Percentiles rank a stretch among this genome's conserved stretches.
Evolutionary conservation across 2,888 invertebrate species (phyloP).

Genomic region (Globia sparganii): DNA sequence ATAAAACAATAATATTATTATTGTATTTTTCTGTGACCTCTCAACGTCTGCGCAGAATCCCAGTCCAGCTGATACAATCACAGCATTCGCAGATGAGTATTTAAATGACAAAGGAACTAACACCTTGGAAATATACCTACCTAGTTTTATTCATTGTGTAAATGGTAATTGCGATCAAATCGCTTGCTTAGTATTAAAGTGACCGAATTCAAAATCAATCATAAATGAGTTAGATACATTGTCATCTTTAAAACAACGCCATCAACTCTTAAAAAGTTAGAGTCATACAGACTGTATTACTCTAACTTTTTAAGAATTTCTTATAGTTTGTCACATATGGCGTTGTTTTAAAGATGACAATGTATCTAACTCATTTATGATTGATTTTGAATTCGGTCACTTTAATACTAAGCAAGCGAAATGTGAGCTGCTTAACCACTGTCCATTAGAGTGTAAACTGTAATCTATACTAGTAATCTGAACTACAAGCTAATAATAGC

Average conservation of each 20-base stretch:
- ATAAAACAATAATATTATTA: slow-evolving; percentile 10
- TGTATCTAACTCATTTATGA: too few relatives aligned
- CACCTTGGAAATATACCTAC: slow-evolving; percentile 21
- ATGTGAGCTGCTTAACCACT: slow-evolving; percentile 15
- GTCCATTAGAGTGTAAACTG: slow-evolving; percentile 35
- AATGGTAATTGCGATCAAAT: slow-evolving; percentile 3
- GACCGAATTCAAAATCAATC: too few relatives aligned
- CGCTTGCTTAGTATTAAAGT: too few relatives aligned
- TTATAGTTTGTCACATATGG: too few relatives aligned
- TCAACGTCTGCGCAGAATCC: slow-evolving; percentile 32
- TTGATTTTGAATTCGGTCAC: too few relatives aligned
- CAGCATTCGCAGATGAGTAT: slow-evolving; percentile 28
- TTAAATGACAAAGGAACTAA: slow-evolving; percentile 47
- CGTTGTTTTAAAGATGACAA: too few relatives aligned
- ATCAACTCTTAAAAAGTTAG: too few relatives aligned
- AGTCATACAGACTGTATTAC: too few relatives aligned
- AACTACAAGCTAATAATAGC: slow-evolving; percentile 50
- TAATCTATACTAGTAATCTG: slow-evolving; percentile 53
- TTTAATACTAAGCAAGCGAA: too few relatives aligned
- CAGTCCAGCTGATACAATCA: slow-evolving; percentile 22
- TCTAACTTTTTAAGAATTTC: too few relatives aligned
- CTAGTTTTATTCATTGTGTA: slow-evolving; percentile 4
- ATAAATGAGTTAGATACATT: too few relatives aligned
- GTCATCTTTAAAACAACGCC: too few relatives aligned
- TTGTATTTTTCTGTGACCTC: slow-evolving; percentile 26